Evolutionary conservation across 2,113 vertebrate species (phyloP).

Genomic region (Colossoma macropomum): DNA sequence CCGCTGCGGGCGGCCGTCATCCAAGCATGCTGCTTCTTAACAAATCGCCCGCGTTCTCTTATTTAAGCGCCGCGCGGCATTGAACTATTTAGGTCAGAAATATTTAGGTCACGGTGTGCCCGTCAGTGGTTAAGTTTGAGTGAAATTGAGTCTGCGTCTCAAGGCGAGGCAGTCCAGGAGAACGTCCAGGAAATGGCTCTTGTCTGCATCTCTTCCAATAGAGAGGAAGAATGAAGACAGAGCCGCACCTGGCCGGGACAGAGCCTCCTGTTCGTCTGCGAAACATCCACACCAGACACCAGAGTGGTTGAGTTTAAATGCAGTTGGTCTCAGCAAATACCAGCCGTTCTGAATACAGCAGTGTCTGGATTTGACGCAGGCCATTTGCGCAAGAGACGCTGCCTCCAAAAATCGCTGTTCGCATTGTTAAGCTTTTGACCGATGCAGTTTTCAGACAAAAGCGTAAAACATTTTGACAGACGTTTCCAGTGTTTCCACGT

Average conservation of each 20-base stretch:
- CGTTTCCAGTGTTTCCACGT: no score
- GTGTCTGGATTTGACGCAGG: not conserved
- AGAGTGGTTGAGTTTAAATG: not conserved
- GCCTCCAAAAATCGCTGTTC: no score
- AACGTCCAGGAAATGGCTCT: not conserved
- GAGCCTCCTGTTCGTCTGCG: not conserved
- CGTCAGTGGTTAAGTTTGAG: not conserved
- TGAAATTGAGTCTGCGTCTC: not conserved
- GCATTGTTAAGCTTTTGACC: no score
- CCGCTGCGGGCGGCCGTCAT: not conserved
- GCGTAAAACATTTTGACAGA: no score
- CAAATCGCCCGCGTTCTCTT: not conserved
- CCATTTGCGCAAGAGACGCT: no score
- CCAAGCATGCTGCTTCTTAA: not conserved
- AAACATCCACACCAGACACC: not conserved
- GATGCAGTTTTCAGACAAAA: no score
- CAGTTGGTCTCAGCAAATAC: not conserved
- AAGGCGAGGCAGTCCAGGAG: not conserved
- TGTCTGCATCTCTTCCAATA: not conserved
- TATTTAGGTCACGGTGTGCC: conserved; percentile 26
- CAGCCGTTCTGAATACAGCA: not conserved
- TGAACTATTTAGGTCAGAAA: not conserved
- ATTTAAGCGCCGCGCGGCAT: not conserved
- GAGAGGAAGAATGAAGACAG: not conserved
- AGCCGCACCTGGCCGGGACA: not conserved